A percentile compares a stretch with the other conserved stretches of the same genome.
Conservation (phyloP, 2,888 invertebrate species). For the Halocaridina rubra region DNA sequence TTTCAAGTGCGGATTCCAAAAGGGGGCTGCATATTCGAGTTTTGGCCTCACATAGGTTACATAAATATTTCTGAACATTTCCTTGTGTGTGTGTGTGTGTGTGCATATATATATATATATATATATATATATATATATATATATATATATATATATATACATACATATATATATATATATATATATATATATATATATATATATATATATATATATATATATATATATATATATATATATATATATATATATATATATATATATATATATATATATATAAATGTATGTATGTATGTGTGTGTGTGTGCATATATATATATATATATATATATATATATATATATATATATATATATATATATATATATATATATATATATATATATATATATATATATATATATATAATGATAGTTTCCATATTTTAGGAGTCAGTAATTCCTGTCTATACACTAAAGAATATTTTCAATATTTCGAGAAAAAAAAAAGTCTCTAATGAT, state of each 20-base stretch:
- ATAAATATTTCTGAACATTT: too few relatives aligned
- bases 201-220: not conserved
- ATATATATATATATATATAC: not conserved
- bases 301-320: not conserved
- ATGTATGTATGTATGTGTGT: not conserved
- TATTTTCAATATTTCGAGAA: too few relatives aligned
- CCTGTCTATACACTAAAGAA: not conserved
- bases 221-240: not conserved
- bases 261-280: constrained; percentile 2
- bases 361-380: constrained; percentile 9
- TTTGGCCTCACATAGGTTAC: too few relatives aligned
- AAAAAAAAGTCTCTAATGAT: too few relatives aligned
- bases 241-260: not conserved
- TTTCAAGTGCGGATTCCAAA: not conserved
- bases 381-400: not conserved
- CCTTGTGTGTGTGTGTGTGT: too few relatives aligned
- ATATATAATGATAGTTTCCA: not conserved
- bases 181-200: not conserved
- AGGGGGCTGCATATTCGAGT: too few relatives aligned
- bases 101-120: not conserved
- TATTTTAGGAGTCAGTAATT: not conserved
- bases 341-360: not conserved
- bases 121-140: not conserved
- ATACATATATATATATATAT: not conserved
- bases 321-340: constrained; percentile 6